phyloP scores from a whole-genome alignment of 2,888 invertebrate species.

The Craniophora ligustri region DNA sequence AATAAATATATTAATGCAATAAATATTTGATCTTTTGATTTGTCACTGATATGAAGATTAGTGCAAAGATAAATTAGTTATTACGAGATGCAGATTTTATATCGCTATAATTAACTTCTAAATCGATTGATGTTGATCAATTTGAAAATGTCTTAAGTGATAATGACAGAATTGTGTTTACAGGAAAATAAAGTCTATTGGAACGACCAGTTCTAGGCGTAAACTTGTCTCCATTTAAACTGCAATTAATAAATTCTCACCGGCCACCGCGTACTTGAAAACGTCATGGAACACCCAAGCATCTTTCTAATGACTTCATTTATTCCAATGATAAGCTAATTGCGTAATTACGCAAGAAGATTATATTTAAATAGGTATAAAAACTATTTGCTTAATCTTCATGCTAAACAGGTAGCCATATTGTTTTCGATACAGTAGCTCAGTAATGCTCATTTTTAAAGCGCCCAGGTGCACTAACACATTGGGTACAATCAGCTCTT shows the following conservation, averaged over 20 bases:
- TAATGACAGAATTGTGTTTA: no score
- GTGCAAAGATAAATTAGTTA: no score
- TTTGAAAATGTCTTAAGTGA: no score
- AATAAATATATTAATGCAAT: no score
- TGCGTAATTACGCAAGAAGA: slow-evolving; percentile 5
- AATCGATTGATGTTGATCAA: no score
- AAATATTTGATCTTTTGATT: no score
- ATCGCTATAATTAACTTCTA: no score
- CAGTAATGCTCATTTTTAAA: neutral
- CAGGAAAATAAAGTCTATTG: neutral
- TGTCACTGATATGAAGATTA: no score
- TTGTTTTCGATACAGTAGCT: neutral
- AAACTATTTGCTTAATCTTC: neutral
- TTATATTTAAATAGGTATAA: slow-evolving; percentile 3
- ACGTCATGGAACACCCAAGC: slow-evolving; percentile 18
- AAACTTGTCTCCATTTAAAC: slow-evolving; percentile 8
- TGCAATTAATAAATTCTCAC: slow-evolving; percentile 7
- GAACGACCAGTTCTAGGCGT: neutral
- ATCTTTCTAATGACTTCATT: slow-evolving; percentile 18
- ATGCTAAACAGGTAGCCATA: neutral
- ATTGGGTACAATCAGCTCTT: neutral
- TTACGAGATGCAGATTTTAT: no score
- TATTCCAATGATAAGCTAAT: slow-evolving; percentile 26
- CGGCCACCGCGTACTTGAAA: slow-evolving; percentile 2
- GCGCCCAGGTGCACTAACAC: neutral